phyloP scores from a whole-genome alignment of 2,113 vertebrate genomes.

The Solenodon paradoxus region DNA sequence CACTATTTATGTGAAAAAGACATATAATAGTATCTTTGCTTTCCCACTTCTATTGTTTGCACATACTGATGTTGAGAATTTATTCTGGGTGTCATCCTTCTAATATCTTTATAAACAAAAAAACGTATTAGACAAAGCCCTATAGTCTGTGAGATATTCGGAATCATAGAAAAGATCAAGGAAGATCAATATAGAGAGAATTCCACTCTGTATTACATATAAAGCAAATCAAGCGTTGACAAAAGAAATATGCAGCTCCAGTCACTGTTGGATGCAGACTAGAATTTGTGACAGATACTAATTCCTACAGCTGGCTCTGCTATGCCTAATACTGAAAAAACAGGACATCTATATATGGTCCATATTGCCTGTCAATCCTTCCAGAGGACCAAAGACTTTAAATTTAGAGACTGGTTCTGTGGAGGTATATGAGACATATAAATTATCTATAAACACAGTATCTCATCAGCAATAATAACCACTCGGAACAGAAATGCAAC shows the following conservation, averaged over 20 bases:
- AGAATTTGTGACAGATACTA: neutral
- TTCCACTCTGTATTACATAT: neutral
- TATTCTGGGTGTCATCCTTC: neutral
- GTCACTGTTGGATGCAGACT: neutral
- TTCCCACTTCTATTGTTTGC: neutral
- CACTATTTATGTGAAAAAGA: neutral
- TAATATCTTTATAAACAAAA: neutral
- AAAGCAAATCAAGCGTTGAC: neutral
- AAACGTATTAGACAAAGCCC: neutral
- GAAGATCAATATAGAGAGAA: neutral
- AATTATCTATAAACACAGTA: neutral
- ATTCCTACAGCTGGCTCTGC: neutral
- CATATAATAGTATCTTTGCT: neutral
- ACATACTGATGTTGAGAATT: neutral
- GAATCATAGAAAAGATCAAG: neutral
- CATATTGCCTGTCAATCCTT: neutral
- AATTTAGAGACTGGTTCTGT: neutral
- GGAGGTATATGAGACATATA: neutral
- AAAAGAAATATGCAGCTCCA: neutral
- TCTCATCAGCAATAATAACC: neutral
- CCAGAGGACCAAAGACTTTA: neutral
- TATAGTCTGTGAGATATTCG: neutral
- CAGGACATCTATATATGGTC: neutral
- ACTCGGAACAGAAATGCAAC: neutral
- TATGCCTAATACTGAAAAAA: neutral